Conservation (phyloP, 1,140 invertebrate genomes). For the Parasteatoda tepidariorum region DNA sequence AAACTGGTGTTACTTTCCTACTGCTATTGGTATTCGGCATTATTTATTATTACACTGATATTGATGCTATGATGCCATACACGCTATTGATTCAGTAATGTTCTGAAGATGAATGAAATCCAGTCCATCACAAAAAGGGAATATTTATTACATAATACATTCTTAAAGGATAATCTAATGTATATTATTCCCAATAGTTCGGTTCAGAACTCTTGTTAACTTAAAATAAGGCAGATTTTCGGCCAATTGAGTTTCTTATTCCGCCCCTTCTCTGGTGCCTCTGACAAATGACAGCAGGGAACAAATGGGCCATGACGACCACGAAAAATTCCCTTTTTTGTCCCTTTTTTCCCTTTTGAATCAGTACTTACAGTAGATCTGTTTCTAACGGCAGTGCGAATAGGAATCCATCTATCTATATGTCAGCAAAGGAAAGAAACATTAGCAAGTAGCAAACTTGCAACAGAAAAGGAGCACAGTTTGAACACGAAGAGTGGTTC, state of each 20-base stretch:
- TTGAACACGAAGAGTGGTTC: not conserved
- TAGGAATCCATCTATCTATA: slow-evolving; percentile 43
- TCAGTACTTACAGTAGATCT: slow-evolving; percentile 46
- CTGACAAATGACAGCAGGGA: slow-evolving; percentile 31
- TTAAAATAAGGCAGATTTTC: not conserved
- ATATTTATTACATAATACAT: too few species aligned
- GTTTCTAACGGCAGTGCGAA: slow-evolving; percentile 25
- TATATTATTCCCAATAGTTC: too few species aligned
- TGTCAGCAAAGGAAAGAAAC: slow-evolving; percentile 11
- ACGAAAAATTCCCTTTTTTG: slow-evolving; percentile 20
- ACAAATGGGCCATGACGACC: slow-evolving; percentile 51
- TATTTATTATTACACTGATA: too few species aligned
- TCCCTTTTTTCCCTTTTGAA: slow-evolving; percentile 12
- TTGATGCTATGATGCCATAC: too few species aligned
- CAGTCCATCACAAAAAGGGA: too few species aligned
- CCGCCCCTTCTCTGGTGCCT: not conserved
- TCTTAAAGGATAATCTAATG: too few species aligned
- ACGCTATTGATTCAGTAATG: too few species aligned
- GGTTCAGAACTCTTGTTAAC: too few species aligned
- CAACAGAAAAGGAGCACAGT: not conserved
- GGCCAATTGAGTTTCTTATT: not conserved
- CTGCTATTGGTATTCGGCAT: too few species aligned
- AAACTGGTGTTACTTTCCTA: too few species aligned
- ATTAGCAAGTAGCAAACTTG: slow-evolving; percentile 37
- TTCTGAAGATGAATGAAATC: too few species aligned